These are phyloP conservation scores for Danio kyathit DNA, from an alignment of 2,797 vertebrate genomes.

Conservation along the genomic window DNA sequence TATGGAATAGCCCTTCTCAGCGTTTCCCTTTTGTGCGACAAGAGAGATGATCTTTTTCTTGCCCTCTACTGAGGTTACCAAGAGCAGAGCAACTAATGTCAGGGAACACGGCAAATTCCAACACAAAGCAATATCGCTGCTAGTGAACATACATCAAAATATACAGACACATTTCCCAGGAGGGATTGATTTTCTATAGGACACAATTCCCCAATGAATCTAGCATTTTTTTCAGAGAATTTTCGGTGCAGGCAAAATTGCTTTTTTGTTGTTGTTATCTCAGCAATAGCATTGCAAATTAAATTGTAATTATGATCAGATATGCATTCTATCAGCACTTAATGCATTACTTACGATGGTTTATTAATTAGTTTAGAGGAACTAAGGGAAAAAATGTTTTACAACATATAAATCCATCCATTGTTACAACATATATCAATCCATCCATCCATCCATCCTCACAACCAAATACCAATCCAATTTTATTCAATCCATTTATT, in stretches of 20 bases:
- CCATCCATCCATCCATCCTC: too few relatives aligned
- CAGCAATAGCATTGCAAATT: too few relatives aligned
- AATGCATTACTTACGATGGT: too few relatives aligned
- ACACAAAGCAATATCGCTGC: slow-evolving; percentile 40
- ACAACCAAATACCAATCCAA: too few relatives aligned
- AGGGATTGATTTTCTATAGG: slow-evolving; percentile 60
- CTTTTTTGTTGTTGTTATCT: neutral
- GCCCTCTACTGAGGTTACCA: slow-evolving; percentile 54
- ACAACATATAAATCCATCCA: too few relatives aligned
- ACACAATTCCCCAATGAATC: slow-evolving; percentile 50
- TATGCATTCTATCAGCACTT: too few relatives aligned
- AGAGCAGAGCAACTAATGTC: slow-evolving; percentile 53
- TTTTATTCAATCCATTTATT: too few relatives aligned
- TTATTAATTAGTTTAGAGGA: too few relatives aligned
- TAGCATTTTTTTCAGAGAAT: neutral
- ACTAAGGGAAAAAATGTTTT: too few relatives aligned
- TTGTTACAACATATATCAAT: too few relatives aligned
- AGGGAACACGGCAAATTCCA: slow-evolving; percentile 15
- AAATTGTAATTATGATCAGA: too few relatives aligned
- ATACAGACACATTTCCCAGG: slow-evolving; percentile 15
- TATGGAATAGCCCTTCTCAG: slow-evolving; percentile 74
- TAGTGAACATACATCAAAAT: slow-evolving; percentile 55
- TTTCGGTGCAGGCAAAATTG: neutral
- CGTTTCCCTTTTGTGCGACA: slow-evolving; percentile 72
- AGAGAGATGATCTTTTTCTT: slow-evolving; percentile 66